Evolutionary conservation across 2,113 vertebrate species (phyloP), one percentile per base, ranked within the genome.

Genomic region (Solenodon paradoxus): DNA sequence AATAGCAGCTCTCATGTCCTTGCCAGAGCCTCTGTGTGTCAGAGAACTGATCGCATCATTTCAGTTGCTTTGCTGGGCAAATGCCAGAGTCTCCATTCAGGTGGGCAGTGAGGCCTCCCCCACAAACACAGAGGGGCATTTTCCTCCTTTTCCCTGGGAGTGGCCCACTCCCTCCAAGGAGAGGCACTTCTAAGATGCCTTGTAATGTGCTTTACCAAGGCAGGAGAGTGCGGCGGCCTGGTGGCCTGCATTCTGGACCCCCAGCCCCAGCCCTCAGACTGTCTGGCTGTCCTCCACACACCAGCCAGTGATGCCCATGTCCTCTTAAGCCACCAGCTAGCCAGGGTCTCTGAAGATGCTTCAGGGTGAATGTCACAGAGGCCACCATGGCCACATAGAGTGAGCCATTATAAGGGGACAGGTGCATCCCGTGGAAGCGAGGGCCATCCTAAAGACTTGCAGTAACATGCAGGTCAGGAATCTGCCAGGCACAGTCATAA

Each of bases 101-200:
- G 10, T 11, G 32, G 38, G 71, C 66, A 1, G 28, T 13, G 53
- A 6, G 42, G 24, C 9, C 0, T 11, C 30, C 15, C 42, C 22
- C 4, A 0, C 49, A 5, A 42, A 3, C 22, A 0, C 42, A 1
- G 22, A 13, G 38, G 1, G 1, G 22, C 51, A 47, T 40, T 1
- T 9, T 24, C 38, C 15, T 75, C 19, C 22, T 9, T 49, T 61
- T 64, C 35, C n/a, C n/a, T n/a, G n/a, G n/a, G n/a, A n/a, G n/a
- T n/a, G 0, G 0, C 38, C 80, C 59, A 49, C 1, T 55, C 30
- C 30, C 38, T 47, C 87, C 80, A 32, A 4, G 40, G 5, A 32
- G 38, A 35, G 40, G 38, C 26, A 5, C 59, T 42, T 47, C 32
- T 7, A 4, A 45, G 38, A 28, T 12, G 16, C n/a, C 13, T 57